These are phyloP conservation scores for Ellobius talpinus DNA, from an alignment of 2,113 vertebrate genomes.

Conservation along the genomic window DNA sequence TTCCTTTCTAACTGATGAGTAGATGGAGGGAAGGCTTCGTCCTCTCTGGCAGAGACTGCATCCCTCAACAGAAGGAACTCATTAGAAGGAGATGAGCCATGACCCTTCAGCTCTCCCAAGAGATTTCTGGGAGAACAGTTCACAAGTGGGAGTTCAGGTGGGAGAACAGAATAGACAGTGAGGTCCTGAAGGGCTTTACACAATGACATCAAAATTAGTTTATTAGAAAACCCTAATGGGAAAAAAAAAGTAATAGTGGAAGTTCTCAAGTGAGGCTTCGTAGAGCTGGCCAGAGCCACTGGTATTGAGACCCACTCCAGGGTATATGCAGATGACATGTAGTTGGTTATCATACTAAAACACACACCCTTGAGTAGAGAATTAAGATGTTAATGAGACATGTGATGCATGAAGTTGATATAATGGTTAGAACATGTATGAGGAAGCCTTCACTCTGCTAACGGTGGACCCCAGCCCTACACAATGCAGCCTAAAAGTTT, in stretches of 20 bases:
- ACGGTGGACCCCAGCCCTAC: not conserved
- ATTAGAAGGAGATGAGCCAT: not conserved
- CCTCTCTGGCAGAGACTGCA: not conserved
- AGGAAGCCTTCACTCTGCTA: not conserved
- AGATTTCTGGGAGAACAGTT: too few relatives aligned
- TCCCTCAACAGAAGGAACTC: not conserved
- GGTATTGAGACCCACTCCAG: not conserved
- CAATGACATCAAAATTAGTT: not conserved
- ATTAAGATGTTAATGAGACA: not conserved
- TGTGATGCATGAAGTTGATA: not conserved
- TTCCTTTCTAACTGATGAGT: not conserved
- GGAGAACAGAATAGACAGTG: not conserved
- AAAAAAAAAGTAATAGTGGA: not conserved
- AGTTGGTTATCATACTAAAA: not conserved
- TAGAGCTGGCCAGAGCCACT: not conserved
- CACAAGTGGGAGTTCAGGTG: not conserved
- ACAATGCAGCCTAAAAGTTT: not conserved
- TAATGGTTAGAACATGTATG: not conserved
- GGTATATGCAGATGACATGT: not conserved
- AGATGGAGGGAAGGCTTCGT: not conserved
- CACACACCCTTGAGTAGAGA: not conserved
- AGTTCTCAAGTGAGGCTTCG: not conserved
- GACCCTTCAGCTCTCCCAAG: too few relatives aligned
- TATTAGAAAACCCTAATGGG: not conserved
- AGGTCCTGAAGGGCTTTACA: not conserved